Evolutionary conservation across 2,113 vertebrate genomes (phyloP).

Genomic region (Willisornis vidua): DNA sequence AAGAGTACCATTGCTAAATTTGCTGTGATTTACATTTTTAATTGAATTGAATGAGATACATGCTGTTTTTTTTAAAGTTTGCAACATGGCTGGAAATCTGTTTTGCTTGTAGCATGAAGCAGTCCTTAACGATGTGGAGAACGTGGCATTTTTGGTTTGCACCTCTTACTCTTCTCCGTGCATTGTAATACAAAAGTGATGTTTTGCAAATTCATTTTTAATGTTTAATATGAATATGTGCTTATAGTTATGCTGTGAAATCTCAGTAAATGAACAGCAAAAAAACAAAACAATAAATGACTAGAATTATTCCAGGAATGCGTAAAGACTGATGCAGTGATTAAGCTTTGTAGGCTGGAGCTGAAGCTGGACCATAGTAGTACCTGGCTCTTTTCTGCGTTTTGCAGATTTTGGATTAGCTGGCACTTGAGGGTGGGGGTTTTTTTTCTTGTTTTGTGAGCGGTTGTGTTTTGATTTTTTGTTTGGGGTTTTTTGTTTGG

Average conservation of each 20-base stretch:
- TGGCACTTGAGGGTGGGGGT: conserved; percentile 52
- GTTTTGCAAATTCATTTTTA: conserved; percentile 69
- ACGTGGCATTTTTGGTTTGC: conserved; percentile 34
- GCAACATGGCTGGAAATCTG: conserved; percentile 2
- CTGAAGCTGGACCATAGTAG: conserved; percentile 5
- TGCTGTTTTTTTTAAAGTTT: conserved; percentile 31
- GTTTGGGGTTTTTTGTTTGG: neutral
- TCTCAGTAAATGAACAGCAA: conserved; percentile 64
- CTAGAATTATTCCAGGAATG: conserved; percentile 55
- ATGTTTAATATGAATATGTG: conserved; percentile 69
- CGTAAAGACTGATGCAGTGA: conserved; percentile 66
- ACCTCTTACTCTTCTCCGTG: conserved; percentile 74
- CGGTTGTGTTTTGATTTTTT: neutral
- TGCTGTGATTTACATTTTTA: conserved; percentile 45
- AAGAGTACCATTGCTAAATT: conserved; percentile 65
- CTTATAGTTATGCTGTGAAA: conserved; percentile 71
- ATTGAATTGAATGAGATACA: conserved; percentile 1
- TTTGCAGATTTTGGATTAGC: conserved; percentile 56
- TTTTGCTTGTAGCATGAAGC: conserved; percentile 65
- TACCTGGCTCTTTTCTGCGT: conserved; percentile 39
- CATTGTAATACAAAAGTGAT: conserved; percentile 59
- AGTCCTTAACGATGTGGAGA: conserved; percentile 29
- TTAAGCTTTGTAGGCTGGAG: conserved; percentile 58
- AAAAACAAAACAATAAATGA: conserved; percentile 54
- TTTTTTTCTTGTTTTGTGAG: neutral